Base-by-base conservation (phyloP, 2,113 vertebrate species). In the Hylia prasina region DNA sequence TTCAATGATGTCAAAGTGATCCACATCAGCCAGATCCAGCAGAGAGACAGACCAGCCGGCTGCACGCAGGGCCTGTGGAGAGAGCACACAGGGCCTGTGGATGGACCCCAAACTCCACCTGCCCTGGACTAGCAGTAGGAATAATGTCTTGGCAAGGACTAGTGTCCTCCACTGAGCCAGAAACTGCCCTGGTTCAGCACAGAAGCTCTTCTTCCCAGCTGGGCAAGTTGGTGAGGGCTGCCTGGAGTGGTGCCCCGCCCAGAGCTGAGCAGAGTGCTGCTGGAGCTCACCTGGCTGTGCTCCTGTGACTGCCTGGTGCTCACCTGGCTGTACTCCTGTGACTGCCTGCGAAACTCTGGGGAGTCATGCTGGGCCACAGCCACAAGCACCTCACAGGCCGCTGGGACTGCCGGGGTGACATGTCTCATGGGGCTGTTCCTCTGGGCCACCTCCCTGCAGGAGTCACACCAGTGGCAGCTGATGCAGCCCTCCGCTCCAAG, bases 341-440 rank as follows among this genome's bases (percentile, higher is more conserved):
- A 99, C 81, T 99, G 99, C 37, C 97, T 98, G 45, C 95, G 98
- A 70, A 99, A 99, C 91, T 99, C 99, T 0, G 98, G 98, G 27
- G 99, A 99, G 95, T 99, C 99, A 0, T 99, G 96, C 77, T 99
- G 98, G 28, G 98, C 99, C 70, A 99, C 92, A 0, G 97, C 97
- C 39, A 99, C 90, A 2, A 99, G 93, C 27, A 99, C 94, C n/a
- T 92, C 90, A 16, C 98, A 99, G 73, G 89, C 33, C 8, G 54
- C 61, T 11, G 48, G 57, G 16, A 28, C 94, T 13, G 98, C 90
- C 4, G 75, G 94, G 17, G 97, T 53, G 81, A 99, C 61, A 27
- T 82, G 75, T 65, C 65, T 84, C 92, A 98, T 97, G 11, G 99
- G 99, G 81, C 99, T 99, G 98, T 99, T 99, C 92, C 98, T 98